Evolutionary conservation across 2,113 vertebrate genomes (phyloP).

Genomic region (Recurvirostra avosetta): DNA sequence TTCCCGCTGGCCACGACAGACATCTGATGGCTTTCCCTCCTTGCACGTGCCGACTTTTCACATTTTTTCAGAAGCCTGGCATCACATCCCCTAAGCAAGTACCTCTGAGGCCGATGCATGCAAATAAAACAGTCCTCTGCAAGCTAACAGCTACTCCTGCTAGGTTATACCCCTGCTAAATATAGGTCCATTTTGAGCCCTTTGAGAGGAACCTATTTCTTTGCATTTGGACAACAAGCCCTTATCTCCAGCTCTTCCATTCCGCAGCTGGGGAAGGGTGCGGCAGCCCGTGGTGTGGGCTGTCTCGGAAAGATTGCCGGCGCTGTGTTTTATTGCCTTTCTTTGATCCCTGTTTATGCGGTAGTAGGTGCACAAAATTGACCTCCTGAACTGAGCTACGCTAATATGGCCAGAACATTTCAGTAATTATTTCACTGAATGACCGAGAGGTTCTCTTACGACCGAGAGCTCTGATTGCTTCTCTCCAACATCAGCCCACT

Average conservation of each 20-base stretch:
- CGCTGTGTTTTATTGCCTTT: not conserved
- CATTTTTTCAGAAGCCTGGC: not conserved
- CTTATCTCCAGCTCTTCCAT: not conserved
- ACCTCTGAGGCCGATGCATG: not conserved
- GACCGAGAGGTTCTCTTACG: not conserved
- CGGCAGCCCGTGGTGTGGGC: not conserved
- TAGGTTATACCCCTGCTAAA: not conserved
- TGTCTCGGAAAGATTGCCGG: not conserved
- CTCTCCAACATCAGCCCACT: not conserved
- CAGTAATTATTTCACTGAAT: not conserved
- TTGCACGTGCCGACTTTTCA: not conserved
- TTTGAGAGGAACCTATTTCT: not conserved
- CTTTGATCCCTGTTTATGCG: not conserved
- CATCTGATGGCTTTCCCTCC: not conserved
- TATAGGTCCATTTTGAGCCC: not conserved
- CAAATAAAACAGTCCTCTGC: not conserved
- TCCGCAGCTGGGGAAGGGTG: not conserved
- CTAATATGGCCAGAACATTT: not conserved
- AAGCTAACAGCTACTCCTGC: not conserved
- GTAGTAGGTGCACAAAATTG: not conserved
- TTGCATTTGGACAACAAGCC: not conserved
- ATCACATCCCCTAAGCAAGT: not conserved
- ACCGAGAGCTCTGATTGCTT: not conserved
- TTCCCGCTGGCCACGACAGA: not conserved
- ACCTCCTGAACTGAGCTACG: conserved; percentile 3